These are phyloP conservation scores for Diorhabda sublineata DNA, from an alignment of 1,140 invertebrate genomes.

Conservation along the genomic window DNA sequence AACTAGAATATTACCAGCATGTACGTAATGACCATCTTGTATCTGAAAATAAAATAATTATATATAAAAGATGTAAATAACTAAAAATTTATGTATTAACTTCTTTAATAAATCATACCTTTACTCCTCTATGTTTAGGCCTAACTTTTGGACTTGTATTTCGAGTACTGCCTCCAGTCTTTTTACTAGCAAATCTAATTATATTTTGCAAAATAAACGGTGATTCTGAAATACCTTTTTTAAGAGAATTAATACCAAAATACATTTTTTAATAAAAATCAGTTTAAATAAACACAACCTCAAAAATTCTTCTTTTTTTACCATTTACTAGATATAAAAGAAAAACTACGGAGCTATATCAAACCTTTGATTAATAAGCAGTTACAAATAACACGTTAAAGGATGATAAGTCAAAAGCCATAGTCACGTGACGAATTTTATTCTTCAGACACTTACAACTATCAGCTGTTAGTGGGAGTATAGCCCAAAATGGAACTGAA, in stretches of 20 bases:
- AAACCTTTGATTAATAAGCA: too few relatives aligned
- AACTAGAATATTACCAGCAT: conserved; percentile 62
- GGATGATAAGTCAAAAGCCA: too few relatives aligned
- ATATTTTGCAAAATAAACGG: background rate
- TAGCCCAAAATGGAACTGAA: background rate
- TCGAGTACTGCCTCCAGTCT: conserved; percentile 59
- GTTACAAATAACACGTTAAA: too few relatives aligned
- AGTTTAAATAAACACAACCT: background rate
- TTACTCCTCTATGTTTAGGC: conserved; percentile 70
- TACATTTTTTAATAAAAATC: background rate
- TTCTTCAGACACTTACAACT: background rate
- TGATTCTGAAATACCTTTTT: background rate
- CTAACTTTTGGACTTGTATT: conserved; percentile 59
- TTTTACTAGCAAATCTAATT: conserved; percentile 65
- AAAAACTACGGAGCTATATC: background rate
- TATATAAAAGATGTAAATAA: background rate
- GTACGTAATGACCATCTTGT: conserved; percentile 62
- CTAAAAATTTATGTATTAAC: background rate
- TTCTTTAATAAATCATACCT: conserved; percentile 39
- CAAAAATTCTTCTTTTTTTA: background rate
- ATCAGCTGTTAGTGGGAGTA: background rate
- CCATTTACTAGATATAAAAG: background rate
- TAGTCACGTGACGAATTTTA: too few relatives aligned
- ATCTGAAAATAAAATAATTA: background rate
- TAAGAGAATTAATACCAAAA: conserved; percentile 1